Percentiles rank a stretch among this genome's conserved stretches.
phyloP scores from a whole-genome alignment of 2,888 invertebrate genomes.

The Drosophila emarginata region DNA sequence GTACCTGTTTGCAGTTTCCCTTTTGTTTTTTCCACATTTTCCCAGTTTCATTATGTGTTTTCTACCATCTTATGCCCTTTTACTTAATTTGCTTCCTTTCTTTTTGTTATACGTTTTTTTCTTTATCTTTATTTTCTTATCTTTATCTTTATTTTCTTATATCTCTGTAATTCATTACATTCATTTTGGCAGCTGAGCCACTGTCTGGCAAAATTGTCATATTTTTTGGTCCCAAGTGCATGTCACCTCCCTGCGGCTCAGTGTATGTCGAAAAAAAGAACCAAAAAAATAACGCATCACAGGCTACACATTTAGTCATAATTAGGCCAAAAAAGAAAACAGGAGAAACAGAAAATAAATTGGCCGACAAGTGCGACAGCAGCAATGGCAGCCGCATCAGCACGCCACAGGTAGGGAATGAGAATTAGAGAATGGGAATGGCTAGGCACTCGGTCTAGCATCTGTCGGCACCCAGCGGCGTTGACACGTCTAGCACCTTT shows the following conservation, averaged over 20 bases:
- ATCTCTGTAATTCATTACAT: too few relatives aligned
- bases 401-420: constrained; percentile 37
- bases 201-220: constrained; percentile 24
- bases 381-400: background rate
- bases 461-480: background rate
- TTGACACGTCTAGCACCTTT: constrained; percentile 1
- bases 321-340: constrained; percentile 61
- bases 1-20: too few relatives aligned
- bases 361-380: constrained; percentile 65
- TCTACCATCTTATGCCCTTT: too few relatives aligned
- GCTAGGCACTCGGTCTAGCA: constrained; percentile 12
- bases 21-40: too few relatives aligned
- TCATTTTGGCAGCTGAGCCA: too few relatives aligned
- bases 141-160: too few relatives aligned
- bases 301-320: constrained; percentile 39
- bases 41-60: too few relatives aligned
- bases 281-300: constrained; percentile 53
- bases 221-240: background rate
- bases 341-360: constrained; percentile 60
- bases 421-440: constrained; percentile 4
- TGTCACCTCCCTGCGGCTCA: constrained; percentile 13
- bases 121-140: too few relatives aligned
- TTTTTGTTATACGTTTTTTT: too few relatives aligned
- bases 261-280: constrained; percentile 40
- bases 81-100: too few relatives aligned